Conservation (phyloP, 2,113 vertebrate genomes). For the Asarcornis scutulata region DNA sequence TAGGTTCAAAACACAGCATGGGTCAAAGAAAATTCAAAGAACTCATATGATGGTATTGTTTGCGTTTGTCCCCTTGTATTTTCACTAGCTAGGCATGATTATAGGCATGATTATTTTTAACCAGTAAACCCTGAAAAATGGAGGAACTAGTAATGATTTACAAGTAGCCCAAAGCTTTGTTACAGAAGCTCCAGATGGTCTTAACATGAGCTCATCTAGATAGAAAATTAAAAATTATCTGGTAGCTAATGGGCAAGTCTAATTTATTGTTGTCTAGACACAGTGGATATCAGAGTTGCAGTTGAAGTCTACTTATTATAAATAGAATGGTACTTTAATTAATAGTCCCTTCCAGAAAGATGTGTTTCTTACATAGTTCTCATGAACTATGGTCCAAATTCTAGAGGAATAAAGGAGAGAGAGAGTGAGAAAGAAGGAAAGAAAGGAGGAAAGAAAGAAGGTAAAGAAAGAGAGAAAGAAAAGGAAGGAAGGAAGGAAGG, state of each 20-base stretch:
- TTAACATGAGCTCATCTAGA: background rate
- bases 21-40: background rate
- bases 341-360: background rate
- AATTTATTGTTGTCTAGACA: background rate
- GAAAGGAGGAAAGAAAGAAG: too few species aligned
- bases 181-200: background rate
- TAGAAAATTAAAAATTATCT: background rate
- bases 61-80: background rate
- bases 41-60: background rate
- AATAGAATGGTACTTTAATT: background rate
- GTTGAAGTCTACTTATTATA: background rate
- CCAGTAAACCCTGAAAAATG: background rate
- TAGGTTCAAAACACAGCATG: background rate
- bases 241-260: background rate
- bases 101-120: background rate
- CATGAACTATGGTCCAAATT: background rate
- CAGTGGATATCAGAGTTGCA: background rate
- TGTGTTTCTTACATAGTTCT: background rate
- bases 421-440: background rate
- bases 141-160: background rate
- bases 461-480: too few species aligned
- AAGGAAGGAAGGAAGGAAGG: background rate
- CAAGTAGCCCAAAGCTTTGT: background rate
- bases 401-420: background rate
- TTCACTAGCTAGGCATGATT: background rate